A percentile compares a stretch with the other conserved stretches of the same genome.
Conservation (phyloP, 2,888 invertebrate species). For the Trichopoda pennipes region DNA sequence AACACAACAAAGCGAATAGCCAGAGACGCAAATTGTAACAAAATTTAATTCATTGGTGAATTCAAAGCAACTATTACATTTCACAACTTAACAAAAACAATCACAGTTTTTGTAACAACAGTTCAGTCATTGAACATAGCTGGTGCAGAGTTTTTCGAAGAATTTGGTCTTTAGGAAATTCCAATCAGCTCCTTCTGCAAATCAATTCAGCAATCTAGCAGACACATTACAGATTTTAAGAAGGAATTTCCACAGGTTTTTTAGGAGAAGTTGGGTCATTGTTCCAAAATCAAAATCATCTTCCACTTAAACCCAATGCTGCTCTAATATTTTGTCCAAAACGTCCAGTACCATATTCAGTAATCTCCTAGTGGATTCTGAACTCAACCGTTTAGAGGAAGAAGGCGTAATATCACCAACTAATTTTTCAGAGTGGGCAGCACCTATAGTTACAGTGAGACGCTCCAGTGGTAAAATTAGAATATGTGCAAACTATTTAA, state of each 20-base stretch:
- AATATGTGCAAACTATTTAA: constrained; percentile 15
- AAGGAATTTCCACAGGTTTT: too few species aligned
- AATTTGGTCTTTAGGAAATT: constrained; percentile 56
- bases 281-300: too few species aligned
- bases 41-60: constrained; percentile 42
- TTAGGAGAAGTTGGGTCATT: too few species aligned
- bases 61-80: constrained; percentile 23
- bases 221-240: neutral
- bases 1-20: constrained; percentile 27
- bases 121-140: constrained; percentile 35
- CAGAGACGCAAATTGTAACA: constrained; percentile 60
- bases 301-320: too few species aligned
- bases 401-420: too few species aligned
- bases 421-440: too few species aligned
- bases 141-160: constrained; percentile 54
- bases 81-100: constrained; percentile 10
- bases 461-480: constrained; percentile 5
- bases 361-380: too few species aligned
- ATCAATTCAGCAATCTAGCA: neutral
- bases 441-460: neutral
- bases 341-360: too few species aligned
- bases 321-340: too few species aligned
- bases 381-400: too few species aligned
- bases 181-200: constrained; percentile 51
- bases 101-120: constrained; percentile 54